These are phyloP conservation scores for Drosophila cracens DNA, from an alignment of 2,888 invertebrate genomes.

Conservation along the genomic window DNA sequence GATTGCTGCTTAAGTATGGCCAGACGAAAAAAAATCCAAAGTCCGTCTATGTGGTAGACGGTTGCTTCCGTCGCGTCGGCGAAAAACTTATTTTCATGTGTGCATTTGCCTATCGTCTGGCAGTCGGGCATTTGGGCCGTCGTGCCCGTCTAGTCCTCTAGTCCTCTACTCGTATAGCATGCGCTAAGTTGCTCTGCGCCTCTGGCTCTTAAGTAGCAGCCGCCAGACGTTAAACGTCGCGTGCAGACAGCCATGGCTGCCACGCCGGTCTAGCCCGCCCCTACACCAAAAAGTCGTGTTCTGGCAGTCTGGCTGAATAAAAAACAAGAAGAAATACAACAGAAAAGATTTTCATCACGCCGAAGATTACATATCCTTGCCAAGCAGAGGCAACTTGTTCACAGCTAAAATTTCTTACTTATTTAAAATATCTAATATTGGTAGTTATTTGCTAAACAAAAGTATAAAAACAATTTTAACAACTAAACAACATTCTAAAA, in stretches of 20 bases:
- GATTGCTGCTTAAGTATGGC: constrained; percentile 5
- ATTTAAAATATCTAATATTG: not conserved
- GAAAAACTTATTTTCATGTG: constrained; percentile 63
- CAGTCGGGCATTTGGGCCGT: constrained; percentile 5
- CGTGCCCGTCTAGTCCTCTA: not conserved
- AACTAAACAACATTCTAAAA: not conserved
- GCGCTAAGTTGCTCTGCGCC: constrained; percentile 20
- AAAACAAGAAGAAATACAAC: not conserved
- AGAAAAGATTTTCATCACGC: not conserved
- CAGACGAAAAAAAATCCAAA: not conserved
- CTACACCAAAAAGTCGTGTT: constrained; percentile 25
- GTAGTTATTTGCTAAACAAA: not conserved
- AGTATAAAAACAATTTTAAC: not conserved
- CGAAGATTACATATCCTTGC: constrained; percentile 1
- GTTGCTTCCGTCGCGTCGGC: constrained; percentile 6
- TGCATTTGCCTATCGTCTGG: constrained; percentile 69
- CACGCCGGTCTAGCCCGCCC: constrained; percentile 1
- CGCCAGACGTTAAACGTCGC: constrained; percentile 77
- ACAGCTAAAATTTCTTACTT: not conserved
- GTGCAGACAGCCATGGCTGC: constrained; percentile 65
- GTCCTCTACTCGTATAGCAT: constrained; percentile 13
- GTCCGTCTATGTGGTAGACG: constrained; percentile 14
- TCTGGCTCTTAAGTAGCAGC: constrained; percentile 54
- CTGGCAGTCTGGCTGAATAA: constrained; percentile 16
- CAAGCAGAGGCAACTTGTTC: not conserved